Percentiles rank a stretch among this genome's conserved stretches.
These are phyloP conservation scores for Neodontobutis hainanensis DNA, from an alignment of 2,113 vertebrate genomes.

Conservation along the genomic window DNA sequence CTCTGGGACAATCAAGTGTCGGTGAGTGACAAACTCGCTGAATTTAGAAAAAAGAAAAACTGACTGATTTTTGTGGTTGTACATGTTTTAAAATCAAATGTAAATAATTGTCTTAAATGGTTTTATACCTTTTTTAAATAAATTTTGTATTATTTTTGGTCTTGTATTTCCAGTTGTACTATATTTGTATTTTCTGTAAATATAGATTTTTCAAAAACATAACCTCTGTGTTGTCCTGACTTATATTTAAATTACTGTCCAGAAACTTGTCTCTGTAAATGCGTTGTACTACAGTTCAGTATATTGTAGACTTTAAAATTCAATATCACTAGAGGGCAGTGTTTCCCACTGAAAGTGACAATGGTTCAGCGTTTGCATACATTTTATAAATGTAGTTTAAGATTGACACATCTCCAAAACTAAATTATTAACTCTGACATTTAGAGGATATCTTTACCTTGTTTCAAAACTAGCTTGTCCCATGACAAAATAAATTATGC, in stretches of 20 bases:
- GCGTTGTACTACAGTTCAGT: too few relatives aligned
- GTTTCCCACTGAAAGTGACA: not conserved
- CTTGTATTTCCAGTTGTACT: constrained; percentile 28
- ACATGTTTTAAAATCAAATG: constrained; percentile 52
- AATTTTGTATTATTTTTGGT: constrained; percentile 14
- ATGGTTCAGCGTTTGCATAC: not conserved
- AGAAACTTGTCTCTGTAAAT: too few relatives aligned
- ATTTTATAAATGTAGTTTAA: not conserved
- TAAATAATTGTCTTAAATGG: constrained; percentile 42
- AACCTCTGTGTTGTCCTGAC: not conserved
- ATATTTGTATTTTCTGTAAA: constrained; percentile 46
- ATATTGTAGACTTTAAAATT: not conserved
- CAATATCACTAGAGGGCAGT: constrained; percentile 50
- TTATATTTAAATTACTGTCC: not conserved
- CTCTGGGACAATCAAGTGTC: constrained; percentile 36
- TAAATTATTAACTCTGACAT: too few relatives aligned
- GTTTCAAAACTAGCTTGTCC: too few relatives aligned
- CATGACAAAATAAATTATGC: too few relatives aligned
- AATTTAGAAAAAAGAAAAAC: constrained; percentile 22
- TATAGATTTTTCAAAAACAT: constrained; percentile 46
- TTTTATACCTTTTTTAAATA: constrained; percentile 54
- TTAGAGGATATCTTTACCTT: too few relatives aligned
- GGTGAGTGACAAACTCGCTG: constrained; percentile 22
- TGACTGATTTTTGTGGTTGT: constrained; percentile 31
- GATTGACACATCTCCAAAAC: too few relatives aligned